These are phyloP conservation scores for Drosophila macrothrix DNA, from an alignment of 2,888 invertebrate species.

Conservation along the genomic window DNA sequence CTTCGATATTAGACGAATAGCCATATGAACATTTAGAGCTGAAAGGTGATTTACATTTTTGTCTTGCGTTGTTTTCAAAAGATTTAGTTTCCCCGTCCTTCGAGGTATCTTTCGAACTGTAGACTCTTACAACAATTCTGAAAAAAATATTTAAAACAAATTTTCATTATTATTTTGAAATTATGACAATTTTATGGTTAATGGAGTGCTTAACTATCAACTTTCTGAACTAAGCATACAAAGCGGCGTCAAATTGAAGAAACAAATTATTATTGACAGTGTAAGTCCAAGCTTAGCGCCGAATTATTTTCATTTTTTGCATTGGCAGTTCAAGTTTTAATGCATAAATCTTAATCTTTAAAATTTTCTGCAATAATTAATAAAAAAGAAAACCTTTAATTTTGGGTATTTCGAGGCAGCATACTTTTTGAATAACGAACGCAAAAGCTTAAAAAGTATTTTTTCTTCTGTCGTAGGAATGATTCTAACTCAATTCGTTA, in stretches of 20 bases:
- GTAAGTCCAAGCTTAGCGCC: not conserved
- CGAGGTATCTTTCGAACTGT: not conserved
- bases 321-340: not conserved
- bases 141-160: slow-evolving; percentile 8
- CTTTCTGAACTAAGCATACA: not conserved
- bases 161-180: not conserved
- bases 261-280: not conserved
- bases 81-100: not conserved
- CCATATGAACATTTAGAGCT: slow-evolving; percentile 68
- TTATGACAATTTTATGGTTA: not conserved
- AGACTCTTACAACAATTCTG: slow-evolving; percentile 31
- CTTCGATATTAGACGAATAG: slow-evolving; percentile 60
- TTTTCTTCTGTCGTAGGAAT: not conserved
- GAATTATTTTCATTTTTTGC: not conserved
- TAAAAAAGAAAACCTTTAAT: not conserved
- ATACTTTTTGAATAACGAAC: no score
- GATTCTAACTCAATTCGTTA: not conserved
- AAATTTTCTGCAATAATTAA: not conserved
- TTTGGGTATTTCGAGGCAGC: not conserved
- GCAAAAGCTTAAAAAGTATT: no score
- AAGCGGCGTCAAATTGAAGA: not conserved
- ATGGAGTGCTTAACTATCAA: not conserved
- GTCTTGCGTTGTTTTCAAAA: slow-evolving; percentile 3
- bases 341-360: no score
- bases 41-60: slow-evolving; percentile 47